These are phyloP conservation scores for Diachrysia chrysitis DNA, from an alignment of 2,888 invertebrate species.

Conservation along the genomic window DNA sequence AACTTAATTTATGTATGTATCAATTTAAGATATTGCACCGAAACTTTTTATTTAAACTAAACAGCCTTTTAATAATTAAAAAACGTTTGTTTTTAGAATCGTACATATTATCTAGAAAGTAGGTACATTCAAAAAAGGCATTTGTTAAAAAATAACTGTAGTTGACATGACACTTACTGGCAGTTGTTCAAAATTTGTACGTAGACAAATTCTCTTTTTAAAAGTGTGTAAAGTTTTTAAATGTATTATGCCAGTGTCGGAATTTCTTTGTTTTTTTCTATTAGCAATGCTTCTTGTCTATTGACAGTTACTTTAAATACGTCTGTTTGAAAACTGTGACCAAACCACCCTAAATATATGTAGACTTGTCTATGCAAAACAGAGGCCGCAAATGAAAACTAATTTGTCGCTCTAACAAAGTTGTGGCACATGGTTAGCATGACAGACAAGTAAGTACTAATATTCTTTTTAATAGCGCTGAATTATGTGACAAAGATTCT, in stretches of 20 bases:
- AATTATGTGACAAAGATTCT: no score
- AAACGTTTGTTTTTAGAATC: no score
- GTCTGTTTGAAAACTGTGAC: conserved; percentile 4
- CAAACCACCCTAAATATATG: neutral
- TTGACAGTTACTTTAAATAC: neutral
- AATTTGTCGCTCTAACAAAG: neutral
- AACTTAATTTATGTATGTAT: neutral
- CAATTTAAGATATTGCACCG: no score
- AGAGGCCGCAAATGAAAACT: neutral
- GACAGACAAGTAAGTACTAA: no score
- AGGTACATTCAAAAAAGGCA: no score
- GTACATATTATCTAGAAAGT: no score
- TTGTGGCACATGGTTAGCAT: neutral
- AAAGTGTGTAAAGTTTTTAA: neutral
- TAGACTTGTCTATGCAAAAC: neutral
- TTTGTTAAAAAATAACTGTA: neutral
- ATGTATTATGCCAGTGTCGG: neutral
- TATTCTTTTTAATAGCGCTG: no score
- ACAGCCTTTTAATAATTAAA: no score
- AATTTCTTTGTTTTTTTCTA: neutral
- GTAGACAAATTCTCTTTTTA: neutral
- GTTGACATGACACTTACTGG: neutral
- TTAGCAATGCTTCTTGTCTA: conserved; percentile 4
- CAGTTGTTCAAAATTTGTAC: neutral
- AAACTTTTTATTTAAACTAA: no score